Percentiles rank a stretch among this genome's conserved stretches.
Conservation (phyloP, 2,888 invertebrate species). For the Chydorus sphaericus region DNA sequence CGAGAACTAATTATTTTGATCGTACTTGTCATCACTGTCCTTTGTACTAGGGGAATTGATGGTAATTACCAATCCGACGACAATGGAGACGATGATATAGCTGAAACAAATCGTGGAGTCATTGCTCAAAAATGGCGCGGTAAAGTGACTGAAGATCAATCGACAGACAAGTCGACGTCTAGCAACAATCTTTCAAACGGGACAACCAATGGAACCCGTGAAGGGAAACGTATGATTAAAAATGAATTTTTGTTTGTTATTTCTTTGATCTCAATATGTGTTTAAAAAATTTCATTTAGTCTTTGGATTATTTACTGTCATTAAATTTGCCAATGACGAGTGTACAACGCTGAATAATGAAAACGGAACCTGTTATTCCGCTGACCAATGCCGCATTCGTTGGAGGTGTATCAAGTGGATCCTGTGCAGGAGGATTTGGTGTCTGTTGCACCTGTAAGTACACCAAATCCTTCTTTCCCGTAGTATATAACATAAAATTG, state of each 20-base stretch:
- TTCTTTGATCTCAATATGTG: background rate
- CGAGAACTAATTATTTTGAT: too few relatives aligned
- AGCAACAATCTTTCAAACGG: too few relatives aligned
- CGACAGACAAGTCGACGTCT: too few relatives aligned
- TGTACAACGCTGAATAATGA: constrained; percentile 22
- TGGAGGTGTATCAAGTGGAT: constrained; percentile 16
- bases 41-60: too few relatives aligned
- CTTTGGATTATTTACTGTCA: constrained; percentile 23
- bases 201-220: background rate
- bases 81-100: too few relatives aligned
- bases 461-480: too few relatives aligned
- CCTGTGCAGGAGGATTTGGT: constrained; percentile 17
- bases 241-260: background rate
- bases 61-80: too few relatives aligned
- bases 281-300: constrained; percentile 17
- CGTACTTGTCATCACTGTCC: too few relatives aligned
- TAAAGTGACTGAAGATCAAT: too few relatives aligned
- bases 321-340: constrained; percentile 23
- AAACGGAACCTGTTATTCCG: constrained; percentile 24
- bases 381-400: constrained; percentile 21
- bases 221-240: background rate
- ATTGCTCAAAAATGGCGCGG: too few relatives aligned
- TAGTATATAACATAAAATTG: too few relatives aligned
- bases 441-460: constrained; percentile 17
- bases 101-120: too few relatives aligned